Evolutionary conservation across 2,113 vertebrate species (phyloP), one percentile per base, ranked within the genome.

Genomic region (Pogona vitticeps): DNA sequence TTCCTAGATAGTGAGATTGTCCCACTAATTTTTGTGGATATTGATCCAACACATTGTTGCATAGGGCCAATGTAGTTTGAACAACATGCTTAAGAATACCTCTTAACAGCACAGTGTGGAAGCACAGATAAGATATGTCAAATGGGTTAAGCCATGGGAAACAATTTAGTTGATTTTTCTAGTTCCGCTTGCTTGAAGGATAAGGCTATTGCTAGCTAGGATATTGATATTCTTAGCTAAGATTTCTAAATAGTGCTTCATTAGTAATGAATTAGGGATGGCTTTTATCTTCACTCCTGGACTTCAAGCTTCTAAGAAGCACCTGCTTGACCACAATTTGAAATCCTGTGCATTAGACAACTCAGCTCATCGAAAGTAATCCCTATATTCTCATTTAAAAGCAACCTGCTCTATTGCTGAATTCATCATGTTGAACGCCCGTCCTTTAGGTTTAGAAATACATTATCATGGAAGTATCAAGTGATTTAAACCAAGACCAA

Each of bases 381-480:
- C n/a, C 26, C 9, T 28, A 42, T 42, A 14, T 18, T 28, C 36
- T 65, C 7, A 1, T 78, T 65, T 3, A 2, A 12, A 0, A 42
- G 17, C 5, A 0, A 4, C 0, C 0, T 1, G 17, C 1, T 1
- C 0, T 68, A 20, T 73, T 42, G 1, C 15, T 26, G 1, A 18
- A 12, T 23, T 9, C 3, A 8, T 1, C 40, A 71, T 14, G 23
- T 20, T 20, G 40, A 42, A 67, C 61, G 14, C 31, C 38, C 1
- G 59, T 0, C 6, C 28, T 28, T n/a, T 71, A 0, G 23, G 42
- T 36, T 88, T 63, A 28, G 65, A 40, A 23, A 46, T 1, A 31
- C 23, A 52, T 89, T 86, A 82, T 42, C 13, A 63, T 28, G 36
- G 68, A 59, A 59, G 1, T 2, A 10, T 13, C 73, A 42, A 33